Evolutionary conservation across 2,113 vertebrate species (phyloP).

Genomic region (Dascyllus trimaculatus): DNA sequence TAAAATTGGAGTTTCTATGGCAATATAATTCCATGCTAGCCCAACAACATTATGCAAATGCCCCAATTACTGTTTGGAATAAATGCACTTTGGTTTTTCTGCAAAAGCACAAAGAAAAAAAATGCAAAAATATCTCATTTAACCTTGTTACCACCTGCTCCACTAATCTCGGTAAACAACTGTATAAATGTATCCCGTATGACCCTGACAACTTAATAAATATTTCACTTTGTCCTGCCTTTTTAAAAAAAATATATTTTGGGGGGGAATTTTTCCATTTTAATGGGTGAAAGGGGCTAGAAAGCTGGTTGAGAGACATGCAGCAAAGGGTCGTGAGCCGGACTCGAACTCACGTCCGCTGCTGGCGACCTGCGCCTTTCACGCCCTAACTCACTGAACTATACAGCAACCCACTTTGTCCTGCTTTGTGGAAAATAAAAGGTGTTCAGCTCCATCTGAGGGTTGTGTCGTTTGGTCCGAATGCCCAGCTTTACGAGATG

Average conservation of each 20-base stretch:
- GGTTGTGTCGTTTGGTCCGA: neutral
- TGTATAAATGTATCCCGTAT: neutral
- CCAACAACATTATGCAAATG: slow-evolving; percentile 43
- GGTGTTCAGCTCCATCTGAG: neutral
- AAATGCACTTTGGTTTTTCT: neutral
- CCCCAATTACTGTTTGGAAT: slow-evolving; percentile 33
- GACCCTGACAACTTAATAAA: slow-evolving; percentile 8
- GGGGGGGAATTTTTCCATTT: too few species aligned
- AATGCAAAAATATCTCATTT: slow-evolving; percentile 25
- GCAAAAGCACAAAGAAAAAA: slow-evolving; percentile 4
- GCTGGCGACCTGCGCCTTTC: too few species aligned
- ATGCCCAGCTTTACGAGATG: neutral
- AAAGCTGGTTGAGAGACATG: too few species aligned
- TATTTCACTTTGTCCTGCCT: neutral
- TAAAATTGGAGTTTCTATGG: slow-evolving; percentile 18
- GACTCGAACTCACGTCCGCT: too few species aligned
- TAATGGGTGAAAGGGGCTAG: too few species aligned
- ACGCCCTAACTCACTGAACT: too few species aligned
- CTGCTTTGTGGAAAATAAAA: neutral
- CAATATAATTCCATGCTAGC: slow-evolving; percentile 17
- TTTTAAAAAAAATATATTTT: too few species aligned
- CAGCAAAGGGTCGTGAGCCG: too few species aligned
- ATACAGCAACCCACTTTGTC: too few species aligned
- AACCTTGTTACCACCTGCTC: slow-evolving; percentile 36
- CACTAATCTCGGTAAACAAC: slow-evolving; percentile 12